A percentile compares a stretch with the other conserved stretches of the same genome.
Conservation (phyloP, 1,140 invertebrate genomes). For the Drosophila oshimai region DNA sequence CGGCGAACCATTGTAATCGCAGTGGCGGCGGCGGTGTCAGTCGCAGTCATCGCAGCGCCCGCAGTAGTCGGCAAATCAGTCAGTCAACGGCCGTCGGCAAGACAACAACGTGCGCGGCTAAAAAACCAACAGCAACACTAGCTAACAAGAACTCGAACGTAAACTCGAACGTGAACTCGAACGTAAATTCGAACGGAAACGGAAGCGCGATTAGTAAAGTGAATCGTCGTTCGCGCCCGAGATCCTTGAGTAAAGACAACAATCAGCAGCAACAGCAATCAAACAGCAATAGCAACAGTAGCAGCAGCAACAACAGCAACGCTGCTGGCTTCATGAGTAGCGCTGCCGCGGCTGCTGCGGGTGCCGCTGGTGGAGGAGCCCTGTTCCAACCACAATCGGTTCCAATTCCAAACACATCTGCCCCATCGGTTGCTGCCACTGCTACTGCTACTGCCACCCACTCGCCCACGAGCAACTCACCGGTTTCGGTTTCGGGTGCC, state of each 20-base stretch:
- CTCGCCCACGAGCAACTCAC: conserved; percentile 60
- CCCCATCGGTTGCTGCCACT: conserved; percentile 22
- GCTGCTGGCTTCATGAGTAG: conserved; percentile 87
- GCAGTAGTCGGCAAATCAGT: conserved; percentile 76
- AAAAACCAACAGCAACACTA: conserved; percentile 46
- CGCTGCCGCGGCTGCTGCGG: conserved; percentile 82
- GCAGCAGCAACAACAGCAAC: conserved; percentile 82
- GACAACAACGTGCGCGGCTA: conserved; percentile 81
- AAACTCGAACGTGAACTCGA: conserved; percentile 6
- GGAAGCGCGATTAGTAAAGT: conserved; percentile 84
- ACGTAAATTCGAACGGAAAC: conserved; percentile 24
- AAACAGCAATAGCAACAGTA: conserved; percentile 53
- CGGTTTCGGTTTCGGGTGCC: conserved; percentile 48
- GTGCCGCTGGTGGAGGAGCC: conserved; percentile 84
- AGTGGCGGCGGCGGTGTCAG: conserved; percentile 45
- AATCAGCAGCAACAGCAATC: conserved; percentile 31
- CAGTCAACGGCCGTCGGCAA: conserved; percentile 81
- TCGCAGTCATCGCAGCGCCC: conserved; percentile 63
- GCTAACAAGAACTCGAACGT: conserved; percentile 9
- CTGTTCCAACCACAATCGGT: conserved; percentile 84
- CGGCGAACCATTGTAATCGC: conserved; percentile 33
- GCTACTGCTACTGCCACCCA: conserved; percentile 2
- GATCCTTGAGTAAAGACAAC: conserved; percentile 70
- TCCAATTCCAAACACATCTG: too few species aligned
- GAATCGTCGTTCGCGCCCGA: conserved; percentile 70